Evolutionary conservation across 2,888 invertebrate genomes (phyloP), one percentile per base, ranked within the genome.

Genomic region (Drosophila antonietae): DNA sequence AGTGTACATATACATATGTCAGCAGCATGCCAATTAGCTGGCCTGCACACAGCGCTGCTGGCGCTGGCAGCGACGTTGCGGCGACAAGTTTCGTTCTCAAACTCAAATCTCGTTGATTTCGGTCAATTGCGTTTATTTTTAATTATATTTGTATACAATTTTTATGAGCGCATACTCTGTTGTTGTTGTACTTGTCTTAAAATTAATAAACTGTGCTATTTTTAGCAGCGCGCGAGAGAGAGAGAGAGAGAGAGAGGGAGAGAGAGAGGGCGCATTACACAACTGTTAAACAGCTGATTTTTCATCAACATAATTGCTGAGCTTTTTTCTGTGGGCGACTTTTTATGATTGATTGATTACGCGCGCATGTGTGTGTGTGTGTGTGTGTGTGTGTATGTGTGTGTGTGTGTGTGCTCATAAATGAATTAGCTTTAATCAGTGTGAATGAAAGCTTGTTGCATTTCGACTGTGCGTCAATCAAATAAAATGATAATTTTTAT

Each of bases 11-110:
- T 51, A 60, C 67, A 63, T 63, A 28, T 73, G 82, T 68, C 57
- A 84, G 73, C 70, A 61, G 77, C 77, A 77, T 75, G 81, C 81
- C 87, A 83, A 83, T 83, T 83, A 83, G 87, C 62, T 41, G 63
- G 33, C 60, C 44, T 65, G 72, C 78, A 64, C 62, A 49, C 60
- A 55, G 23, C 65, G 61, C 43, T 35, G 56, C 43, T 20, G 31
- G 3, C 18, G 43, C 15, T 31, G 31, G 68, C 78, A 58, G 69
- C 47, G 59, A 46, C 20, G 61, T n/a, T 20, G 60, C 59, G 43
- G 37, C 63, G 73, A 61, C 75, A 77, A 64, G 55, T 77, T 68
- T 58, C 73, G 69, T 68, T 78, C 20, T 52, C 55, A 28, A 43
- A 65, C 37, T 59, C 43, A 52, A 67, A 75, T 71, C 60, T 67